Evolutionary conservation across 2,888 invertebrate species (phyloP), one percentile per base, ranked within the genome.

Genomic region (Limenitis camilla): DNA sequence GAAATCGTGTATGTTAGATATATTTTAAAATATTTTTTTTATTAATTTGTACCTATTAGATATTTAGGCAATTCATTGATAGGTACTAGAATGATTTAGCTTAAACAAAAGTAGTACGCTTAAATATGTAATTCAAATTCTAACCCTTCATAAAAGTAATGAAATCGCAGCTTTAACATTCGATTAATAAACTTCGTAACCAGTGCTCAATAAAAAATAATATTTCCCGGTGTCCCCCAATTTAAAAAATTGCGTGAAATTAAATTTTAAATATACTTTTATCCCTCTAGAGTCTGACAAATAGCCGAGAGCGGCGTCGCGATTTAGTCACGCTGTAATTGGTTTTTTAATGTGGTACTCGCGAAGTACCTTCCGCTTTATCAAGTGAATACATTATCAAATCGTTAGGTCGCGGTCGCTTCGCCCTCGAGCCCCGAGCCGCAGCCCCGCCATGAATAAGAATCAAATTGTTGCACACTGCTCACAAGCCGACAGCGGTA

Each of bases 311-410:
- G 78, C 78, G 75, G 72, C 72, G 77, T 68, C 69, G 74, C 77
- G 82, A 81, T 86, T 87, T 86, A 81, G 87, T 78, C 74, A 81
- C 82, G 77, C 77, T 82, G 82, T 87, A 87, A 87, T 87, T 87
- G 87, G 85, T 85, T 87, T 87, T 87, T 87, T 87, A 87, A 86
- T 86, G 79, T 84, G 75, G 76, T 69, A 75, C 75, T 77, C 76
- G 83, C 80, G 76, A 80, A 83, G 84, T 86, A 85, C 78, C 85
- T 83, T 84, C 80, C 82, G 79, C 81, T 82, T 81, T 86, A 87
- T 86, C 81, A 82, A 87, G 85, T 84, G 87, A 86, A 87, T 87
- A 85, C 81, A 86, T 87, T 87, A 87, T 85, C 86, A 87, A 87
- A 84, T 85, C 83, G 85, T 86, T 82, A 78, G 79, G 76, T 69